These are phyloP conservation scores for Ibidorhyncha struthersii DNA, from an alignment of 2,113 vertebrate species.

Conservation along the genomic window DNA sequence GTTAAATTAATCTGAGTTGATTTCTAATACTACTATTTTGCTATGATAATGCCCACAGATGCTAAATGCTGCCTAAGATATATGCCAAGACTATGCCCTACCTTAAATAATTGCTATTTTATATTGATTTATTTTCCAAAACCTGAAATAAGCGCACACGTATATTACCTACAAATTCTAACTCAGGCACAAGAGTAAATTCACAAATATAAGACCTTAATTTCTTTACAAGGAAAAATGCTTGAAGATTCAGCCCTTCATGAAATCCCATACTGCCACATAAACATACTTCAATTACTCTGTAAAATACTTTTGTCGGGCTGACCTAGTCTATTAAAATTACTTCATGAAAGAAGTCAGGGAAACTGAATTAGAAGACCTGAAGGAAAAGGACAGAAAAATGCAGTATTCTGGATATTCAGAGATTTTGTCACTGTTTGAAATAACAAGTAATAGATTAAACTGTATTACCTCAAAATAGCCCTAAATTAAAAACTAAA, in stretches of 20 bases:
- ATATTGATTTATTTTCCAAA: background rate
- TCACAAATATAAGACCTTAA: background rate
- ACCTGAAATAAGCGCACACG: background rate
- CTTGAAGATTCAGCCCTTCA: background rate
- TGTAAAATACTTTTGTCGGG: background rate
- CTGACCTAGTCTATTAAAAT: background rate
- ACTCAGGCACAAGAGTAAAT: background rate
- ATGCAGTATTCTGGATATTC: background rate
- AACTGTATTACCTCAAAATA: background rate
- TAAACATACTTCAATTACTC: background rate
- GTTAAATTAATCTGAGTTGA: background rate
- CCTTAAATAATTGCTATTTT: conserved; percentile 1
- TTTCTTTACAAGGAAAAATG: background rate
- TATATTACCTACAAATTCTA: background rate
- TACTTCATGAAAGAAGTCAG: background rate
- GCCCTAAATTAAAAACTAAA: background rate
- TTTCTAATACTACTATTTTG: background rate
- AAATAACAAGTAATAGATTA: background rate
- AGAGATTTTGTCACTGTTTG: background rate
- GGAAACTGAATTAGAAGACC: background rate
- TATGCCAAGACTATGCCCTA: background rate
- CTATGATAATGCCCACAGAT: background rate
- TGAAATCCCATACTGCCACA: background rate
- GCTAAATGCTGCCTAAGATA: background rate
- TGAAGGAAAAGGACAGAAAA: background rate